A percentile compares a stretch with the other conserved stretches of the same genome.
phyloP scores from a whole-genome alignment of 2,113 vertebrate species.

The Gymnarchus niloticus region DNA sequence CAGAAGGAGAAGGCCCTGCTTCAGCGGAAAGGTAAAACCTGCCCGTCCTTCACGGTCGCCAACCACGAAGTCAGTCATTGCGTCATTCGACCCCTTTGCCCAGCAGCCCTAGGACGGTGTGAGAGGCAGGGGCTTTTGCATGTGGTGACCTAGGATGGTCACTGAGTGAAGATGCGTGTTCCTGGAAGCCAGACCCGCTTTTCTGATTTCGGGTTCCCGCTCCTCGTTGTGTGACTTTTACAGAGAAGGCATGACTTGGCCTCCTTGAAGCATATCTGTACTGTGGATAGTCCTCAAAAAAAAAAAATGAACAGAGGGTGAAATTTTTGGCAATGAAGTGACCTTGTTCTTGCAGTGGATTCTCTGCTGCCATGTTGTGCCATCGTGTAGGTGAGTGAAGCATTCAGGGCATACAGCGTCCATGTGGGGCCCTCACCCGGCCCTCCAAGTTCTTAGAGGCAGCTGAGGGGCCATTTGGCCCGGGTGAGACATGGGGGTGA shows the following conservation, averaged over 20 bases:
- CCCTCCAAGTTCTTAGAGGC: neutral
- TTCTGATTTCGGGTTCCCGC: neutral
- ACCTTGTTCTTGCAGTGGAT: no score
- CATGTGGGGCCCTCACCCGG: neutral
- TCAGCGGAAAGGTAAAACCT: constrained; percentile 71
- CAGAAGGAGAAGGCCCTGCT: constrained; percentile 75
- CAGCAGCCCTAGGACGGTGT: neutral
- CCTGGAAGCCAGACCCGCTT: neutral
- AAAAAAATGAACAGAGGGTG: neutral
- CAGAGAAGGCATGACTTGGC: no score
- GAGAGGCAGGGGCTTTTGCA: neutral
- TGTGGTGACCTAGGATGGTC: neutral
- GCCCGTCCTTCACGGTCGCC: constrained; percentile 2
- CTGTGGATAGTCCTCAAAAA: neutral
- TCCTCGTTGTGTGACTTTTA: neutral
- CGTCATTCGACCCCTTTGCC: neutral
- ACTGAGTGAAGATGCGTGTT: neutral
- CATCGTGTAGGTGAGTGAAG: neutral
- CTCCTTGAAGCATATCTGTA: neutral
- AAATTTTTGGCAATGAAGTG: no score
- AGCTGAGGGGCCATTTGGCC: neutral
- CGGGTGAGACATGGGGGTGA: neutral
- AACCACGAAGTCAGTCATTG: neutral
- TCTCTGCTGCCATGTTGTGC: neutral
- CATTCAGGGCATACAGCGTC: neutral